Evolutionary conservation across 2,113 vertebrate species (phyloP), one percentile per base, ranked within the genome.

Genomic region (Myiopsitta monachus): DNA sequence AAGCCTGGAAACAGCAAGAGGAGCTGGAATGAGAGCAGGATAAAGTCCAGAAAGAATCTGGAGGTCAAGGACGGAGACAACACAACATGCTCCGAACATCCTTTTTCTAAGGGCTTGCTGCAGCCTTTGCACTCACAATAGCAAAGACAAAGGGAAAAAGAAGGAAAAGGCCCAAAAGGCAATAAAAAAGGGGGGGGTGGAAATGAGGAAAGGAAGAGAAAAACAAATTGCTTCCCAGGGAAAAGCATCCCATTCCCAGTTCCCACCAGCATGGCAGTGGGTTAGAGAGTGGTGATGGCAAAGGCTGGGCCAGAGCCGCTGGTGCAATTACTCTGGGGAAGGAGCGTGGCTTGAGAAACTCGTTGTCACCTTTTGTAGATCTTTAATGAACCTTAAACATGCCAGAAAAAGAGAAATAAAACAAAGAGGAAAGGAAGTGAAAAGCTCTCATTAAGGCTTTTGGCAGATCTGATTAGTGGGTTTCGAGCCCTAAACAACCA

Each of bases 401-500:
- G 12, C 86, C 87, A 92, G 38, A 52, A 6, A 13, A 43, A 47
- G 17, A 10, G 24, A 47, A 51, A 27, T 5, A 15, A 78, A 62
- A 38, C 38, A 61, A 93, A 95, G 94, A 52, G 90, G 87, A 95
- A 94, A n/a, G 87, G 15, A 38, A 59, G 28, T 90, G 73, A 75
- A 96, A 97, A 96, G 82, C 72, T 68, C 94, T 96, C 91, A 88
- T 95, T 87, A 95, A 96, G 44, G 86, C 38, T 95, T 93, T 83
- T 97, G 96, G 97, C 97, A 97, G 95, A 83, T 96, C 76, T 94
- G 95, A 97, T 97, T 90, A 92, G 94, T 31, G 83, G 90, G 63
- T 96, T 94, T 76, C 79, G 62, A 96, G 87, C 62, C 74, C 89
- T 74, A 76, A 96, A 96, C 94, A 95, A 91, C 86, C 69, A 2